Conservation (phyloP, 2,113 vertebrate species). For the Fukomys damarensis region DNA sequence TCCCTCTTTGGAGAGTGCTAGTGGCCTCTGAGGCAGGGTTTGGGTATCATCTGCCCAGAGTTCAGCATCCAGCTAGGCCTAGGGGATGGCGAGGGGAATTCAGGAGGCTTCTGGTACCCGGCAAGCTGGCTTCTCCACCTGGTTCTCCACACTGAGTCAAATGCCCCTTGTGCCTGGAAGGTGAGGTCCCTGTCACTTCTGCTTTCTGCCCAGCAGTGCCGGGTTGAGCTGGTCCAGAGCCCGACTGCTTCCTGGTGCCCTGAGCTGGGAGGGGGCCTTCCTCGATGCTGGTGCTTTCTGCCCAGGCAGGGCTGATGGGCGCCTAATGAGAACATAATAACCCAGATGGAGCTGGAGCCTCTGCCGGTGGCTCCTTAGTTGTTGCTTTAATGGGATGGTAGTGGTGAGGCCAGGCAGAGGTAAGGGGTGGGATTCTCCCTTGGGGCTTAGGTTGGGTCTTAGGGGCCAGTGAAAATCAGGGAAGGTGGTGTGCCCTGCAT, state of each 20-base stretch:
- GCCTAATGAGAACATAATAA: constrained; percentile 88
- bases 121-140: rapidly evolving
- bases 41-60: neutral
- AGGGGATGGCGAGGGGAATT: too few relatives aligned
- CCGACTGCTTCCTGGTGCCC: constrained; percentile 44
- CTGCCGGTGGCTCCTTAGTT: constrained; percentile 67
- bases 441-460: rapidly evolving
- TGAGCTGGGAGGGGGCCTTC: constrained; percentile 52
- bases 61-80: neutral
- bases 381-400: constrained; percentile 50
- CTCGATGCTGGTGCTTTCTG: constrained; percentile 73
- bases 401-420: too few relatives aligned
- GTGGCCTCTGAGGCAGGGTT: neutral
- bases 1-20: neutral
- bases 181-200: rapidly evolving
- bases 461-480: rapidly evolving
- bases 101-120: neutral
- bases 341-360: constrained; percentile 74
- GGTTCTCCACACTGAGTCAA: rapidly evolving
- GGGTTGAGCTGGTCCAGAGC: rapidly evolving
- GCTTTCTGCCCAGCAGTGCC: neutral
- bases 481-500: neutral
- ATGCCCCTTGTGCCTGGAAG: rapidly evolving
- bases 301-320: constrained; percentile 68
- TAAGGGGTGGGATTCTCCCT: neutral